phyloP scores from a whole-genome alignment of 2,888 invertebrate genomes.

The Lasioglossum oenotherae region DNA sequence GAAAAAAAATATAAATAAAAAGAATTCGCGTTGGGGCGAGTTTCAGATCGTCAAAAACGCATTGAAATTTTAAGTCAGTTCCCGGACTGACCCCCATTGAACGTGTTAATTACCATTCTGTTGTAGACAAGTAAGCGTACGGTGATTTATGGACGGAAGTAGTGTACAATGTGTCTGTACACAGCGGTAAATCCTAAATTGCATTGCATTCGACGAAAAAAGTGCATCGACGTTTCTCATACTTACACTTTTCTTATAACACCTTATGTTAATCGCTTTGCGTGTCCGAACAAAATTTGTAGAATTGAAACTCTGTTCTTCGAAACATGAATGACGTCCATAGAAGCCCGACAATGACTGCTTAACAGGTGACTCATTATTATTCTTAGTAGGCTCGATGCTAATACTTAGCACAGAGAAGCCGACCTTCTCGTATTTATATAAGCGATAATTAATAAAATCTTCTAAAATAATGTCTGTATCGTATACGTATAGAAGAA shows the following conservation, averaged over 20 bases:
- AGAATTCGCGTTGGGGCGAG: too few relatives aligned
- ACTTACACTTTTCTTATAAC: not conserved
- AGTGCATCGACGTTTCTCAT: not conserved
- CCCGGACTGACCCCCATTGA: too few relatives aligned
- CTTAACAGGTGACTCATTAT: conserved; percentile 40
- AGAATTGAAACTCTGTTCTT: not conserved
- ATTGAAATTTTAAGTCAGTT: too few relatives aligned
- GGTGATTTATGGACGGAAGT: too few relatives aligned
- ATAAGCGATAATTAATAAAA: conserved; percentile 37
- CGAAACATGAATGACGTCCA: conserved; percentile 20
- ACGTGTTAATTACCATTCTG: too few relatives aligned
- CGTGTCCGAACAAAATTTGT: not conserved
- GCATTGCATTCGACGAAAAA: not conserved
- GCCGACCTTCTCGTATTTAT: conserved; percentile 50
- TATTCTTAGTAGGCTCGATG: not conserved
- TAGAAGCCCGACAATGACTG: conserved; percentile 8
- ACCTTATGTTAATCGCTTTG: not conserved
- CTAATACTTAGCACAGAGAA: conserved; percentile 9
- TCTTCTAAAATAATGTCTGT: not conserved
- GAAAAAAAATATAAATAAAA: too few relatives aligned
- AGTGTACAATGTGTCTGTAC: too few relatives aligned
- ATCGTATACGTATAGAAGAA: not conserved
- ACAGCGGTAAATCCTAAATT: too few relatives aligned
- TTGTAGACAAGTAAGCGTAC: too few relatives aligned
- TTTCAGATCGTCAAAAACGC: too few relatives aligned